Percentiles rank a stretch among this genome's conserved stretches.
Conservation (phyloP, 2,888 invertebrate genomes). For the Trachelus stipa region DNA sequence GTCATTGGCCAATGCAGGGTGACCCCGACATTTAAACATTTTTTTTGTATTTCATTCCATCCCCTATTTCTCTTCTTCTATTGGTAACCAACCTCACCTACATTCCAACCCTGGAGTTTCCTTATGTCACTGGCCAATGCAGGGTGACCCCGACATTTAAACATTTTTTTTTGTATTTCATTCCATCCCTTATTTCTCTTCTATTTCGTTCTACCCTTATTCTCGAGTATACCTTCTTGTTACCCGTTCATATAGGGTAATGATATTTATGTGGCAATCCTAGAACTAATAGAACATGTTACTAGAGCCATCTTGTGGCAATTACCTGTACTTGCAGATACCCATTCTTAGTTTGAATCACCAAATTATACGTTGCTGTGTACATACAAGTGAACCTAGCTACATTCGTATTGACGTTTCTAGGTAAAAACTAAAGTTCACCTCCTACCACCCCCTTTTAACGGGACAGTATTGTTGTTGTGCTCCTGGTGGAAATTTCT, state of each 20-base stretch:
- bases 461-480: too few relatives aligned
- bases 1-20: background rate
- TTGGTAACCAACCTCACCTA: slow-evolving; percentile 27
- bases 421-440: background rate
- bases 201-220: background rate
- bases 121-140: background rate
- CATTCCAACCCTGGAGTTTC: background rate
- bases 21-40: background rate
- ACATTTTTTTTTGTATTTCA: background rate
- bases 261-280: background rate
- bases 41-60: background rate
- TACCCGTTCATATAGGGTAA: background rate
- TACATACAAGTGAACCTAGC: background rate
- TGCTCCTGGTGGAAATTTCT: too few relatives aligned
- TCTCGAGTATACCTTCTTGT: background rate
- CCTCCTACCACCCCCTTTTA: background rate
- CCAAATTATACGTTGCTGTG: background rate
- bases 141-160: background rate
- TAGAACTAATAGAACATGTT: background rate
- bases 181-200: background rate
- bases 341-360: background rate
- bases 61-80: background rate
- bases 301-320: background rate
- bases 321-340: background rate
- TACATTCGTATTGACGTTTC: background rate